Conservation (phyloP, 2,113 vertebrate genomes). For the Chlorodrepanis virens region DNA sequence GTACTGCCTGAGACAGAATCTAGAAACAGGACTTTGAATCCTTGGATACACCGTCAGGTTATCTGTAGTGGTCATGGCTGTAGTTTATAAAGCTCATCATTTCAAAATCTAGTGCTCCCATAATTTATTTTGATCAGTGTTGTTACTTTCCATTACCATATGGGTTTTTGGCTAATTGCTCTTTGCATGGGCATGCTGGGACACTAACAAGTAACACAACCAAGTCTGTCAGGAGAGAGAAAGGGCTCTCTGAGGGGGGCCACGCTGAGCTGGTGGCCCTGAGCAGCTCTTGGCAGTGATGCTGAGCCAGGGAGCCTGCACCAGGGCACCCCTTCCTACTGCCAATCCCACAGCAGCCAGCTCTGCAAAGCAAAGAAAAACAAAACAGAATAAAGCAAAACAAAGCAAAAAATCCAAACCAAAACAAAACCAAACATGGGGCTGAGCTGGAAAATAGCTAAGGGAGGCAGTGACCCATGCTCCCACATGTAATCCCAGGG, state of each 20-base stretch:
- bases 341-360: background rate
- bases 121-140: background rate
- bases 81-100: background rate
- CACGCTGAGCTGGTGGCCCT: background rate
- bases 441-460: background rate
- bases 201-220: background rate
- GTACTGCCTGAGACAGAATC: background rate
- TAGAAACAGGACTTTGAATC: background rate
- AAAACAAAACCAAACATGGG: background rate
- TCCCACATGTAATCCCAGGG: background rate
- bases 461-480: background rate
- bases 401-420: background rate
- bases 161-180: background rate
- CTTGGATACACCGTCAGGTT: background rate
- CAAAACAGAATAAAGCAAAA: background rate
- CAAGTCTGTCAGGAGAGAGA: background rate
- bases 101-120: background rate
- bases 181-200: background rate
- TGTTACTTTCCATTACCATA: background rate
- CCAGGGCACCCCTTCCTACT: background rate
- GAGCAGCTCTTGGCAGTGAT: fast-evolving
- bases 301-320: background rate
- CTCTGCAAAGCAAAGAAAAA: background rate
- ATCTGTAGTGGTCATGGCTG: background rate
- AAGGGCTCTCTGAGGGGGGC: background rate